Evolutionary conservation across 2,888 invertebrate genomes (phyloP), one percentile per base, ranked within the genome.

Genomic region (Hirudinaria manillensis): DNA sequence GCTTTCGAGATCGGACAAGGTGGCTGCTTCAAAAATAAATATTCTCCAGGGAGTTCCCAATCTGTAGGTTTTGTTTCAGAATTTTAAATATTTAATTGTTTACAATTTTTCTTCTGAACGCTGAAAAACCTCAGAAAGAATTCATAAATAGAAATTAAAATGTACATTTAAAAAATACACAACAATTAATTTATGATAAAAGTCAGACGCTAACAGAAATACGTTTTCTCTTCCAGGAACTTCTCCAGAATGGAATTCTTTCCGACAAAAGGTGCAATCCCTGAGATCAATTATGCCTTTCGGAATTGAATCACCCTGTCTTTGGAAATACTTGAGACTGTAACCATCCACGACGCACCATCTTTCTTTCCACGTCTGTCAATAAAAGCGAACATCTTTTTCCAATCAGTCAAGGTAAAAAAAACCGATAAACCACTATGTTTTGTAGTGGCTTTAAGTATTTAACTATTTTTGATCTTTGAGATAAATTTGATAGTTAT

Each of bases 281-380:
- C 68, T 68, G 10, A 68, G 19, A 32, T 68, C 68, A 32, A 68
- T 68, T n/a, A 36, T 34, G n/a, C 68, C 68, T 36, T 68, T 68
- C 3, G 68, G 68, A 32, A 32, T 68, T n/a, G 36, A 34, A 32
- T 68, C 68, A n/a, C 32, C 68, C 10, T 29, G 34, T 68, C 36
- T 68, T 24, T 68, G 68, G 32, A 34, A 68, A 21, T 68, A 68
- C 21, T 68, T 68, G 3, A 68, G 21, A 34, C n/a, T 36, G 6
- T 29, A 34, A n/a, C 29, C n/a, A n/a, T 68, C 68, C 36, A 36
- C 68, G 10, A 68, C 68, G 36, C 32, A 32, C 68, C 68, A 68
- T 68, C 68, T 29, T 34, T 68, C 68, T 36, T 68, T 68, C 68
- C 68, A 68, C 7, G n/a, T 68, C 68, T 68, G 68, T 61, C 61